Evolutionary conservation across 2,888 invertebrate genomes (phyloP).

Genomic region (Pocota personata): DNA sequence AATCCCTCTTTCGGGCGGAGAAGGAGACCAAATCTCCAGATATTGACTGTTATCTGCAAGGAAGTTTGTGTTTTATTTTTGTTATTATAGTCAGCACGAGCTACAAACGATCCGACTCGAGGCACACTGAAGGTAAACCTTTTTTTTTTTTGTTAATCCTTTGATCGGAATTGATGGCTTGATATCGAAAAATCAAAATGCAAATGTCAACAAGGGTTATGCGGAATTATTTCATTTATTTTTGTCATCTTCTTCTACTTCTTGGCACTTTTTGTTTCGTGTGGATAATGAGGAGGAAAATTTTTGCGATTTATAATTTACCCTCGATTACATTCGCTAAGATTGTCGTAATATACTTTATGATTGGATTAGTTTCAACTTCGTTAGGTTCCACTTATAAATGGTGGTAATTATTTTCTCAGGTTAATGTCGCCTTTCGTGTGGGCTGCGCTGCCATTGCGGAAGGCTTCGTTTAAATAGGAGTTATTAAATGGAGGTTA

Average conservation of each 20-base stretch:
- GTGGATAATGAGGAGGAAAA: conserved; percentile 15
- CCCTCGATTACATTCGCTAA: conserved; percentile 31
- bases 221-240: conserved; percentile 16
- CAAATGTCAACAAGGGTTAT: conserved; percentile 38
- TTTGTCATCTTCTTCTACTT: background rate
- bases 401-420: conserved; percentile 31
- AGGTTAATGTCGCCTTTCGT: background rate
- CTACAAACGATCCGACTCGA: background rate
- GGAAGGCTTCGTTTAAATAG: background rate
- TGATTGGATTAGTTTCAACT: conserved; percentile 43
- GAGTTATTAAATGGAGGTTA: background rate
- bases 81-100: background rate
- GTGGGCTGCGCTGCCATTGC: background rate
- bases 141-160: conserved; percentile 1
- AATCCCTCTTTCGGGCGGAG: background rate
- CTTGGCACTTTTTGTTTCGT: background rate
- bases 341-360: conserved; percentile 29
- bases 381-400: conserved; percentile 28
- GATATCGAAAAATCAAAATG: conserved; percentile 23
- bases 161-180: conserved; percentile 41
- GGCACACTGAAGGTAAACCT: background rate
- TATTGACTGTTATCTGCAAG: conserved; percentile 61
- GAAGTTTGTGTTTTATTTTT: conserved; percentile 50
- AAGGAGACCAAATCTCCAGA: conserved; percentile 37
- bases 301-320: conserved; percentile 44